A percentile compares a stretch with the other conserved stretches of the same genome.
phyloP scores from a whole-genome alignment of 2,797 vertebrate genomes.

The Petrocephalus schoutedeni region DNA sequence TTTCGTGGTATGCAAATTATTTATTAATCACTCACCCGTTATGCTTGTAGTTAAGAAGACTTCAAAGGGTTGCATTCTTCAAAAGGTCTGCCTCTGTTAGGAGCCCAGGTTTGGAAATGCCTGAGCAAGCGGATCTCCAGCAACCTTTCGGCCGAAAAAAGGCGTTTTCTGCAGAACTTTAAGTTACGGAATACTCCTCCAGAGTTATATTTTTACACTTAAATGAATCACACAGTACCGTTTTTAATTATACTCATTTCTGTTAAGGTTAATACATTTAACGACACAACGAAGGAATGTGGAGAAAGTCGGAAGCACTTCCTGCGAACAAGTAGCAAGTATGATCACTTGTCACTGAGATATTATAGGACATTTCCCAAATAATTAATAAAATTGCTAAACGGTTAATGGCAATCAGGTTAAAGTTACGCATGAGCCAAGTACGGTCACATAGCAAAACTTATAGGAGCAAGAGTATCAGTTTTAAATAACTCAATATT shows the following conservation, averaged over 20 bases:
- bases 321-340: neutral
- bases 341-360: neutral
- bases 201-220: neutral
- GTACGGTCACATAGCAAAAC: neutral
- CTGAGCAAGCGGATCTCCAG: slow-evolving; percentile 25
- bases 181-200: neutral
- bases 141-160: slow-evolving; percentile 26
- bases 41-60: slow-evolving; percentile 64
- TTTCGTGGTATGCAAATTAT: slow-evolving; percentile 74
- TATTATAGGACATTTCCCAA: neutral
- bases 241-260: neutral
- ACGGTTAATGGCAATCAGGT: neutral
- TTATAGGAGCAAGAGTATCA: neutral
- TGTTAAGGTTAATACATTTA: neutral
- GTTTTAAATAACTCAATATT: neutral
- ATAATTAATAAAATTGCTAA: neutral
- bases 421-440: neutral
- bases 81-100: slow-evolving; percentile 29
- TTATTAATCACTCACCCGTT: slow-evolving; percentile 79
- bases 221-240: neutral
- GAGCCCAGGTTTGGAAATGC: slow-evolving; percentile 22
- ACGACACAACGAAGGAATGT: neutral
- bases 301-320: no score
- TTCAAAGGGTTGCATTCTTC: slow-evolving; percentile 57
- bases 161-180: slow-evolving; percentile 12